These are phyloP conservation scores for Onychorhynchus coronatus DNA, from an alignment of 2,113 vertebrate species.

Conservation along the genomic window DNA sequence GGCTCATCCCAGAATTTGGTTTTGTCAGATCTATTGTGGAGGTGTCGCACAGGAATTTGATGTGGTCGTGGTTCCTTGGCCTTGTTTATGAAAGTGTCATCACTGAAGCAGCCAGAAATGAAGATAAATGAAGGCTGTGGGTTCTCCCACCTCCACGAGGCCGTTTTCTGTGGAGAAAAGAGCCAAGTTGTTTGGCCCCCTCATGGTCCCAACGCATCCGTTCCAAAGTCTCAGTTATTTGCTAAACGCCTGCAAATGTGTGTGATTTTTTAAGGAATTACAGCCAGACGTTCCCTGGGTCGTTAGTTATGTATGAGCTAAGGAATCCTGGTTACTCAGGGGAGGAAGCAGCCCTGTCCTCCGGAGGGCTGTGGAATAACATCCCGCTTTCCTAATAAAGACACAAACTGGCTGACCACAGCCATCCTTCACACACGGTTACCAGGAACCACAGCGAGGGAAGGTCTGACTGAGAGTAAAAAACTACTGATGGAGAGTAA, in stretches of 20 bases:
- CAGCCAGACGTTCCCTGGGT: not conserved
- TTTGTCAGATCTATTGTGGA: not conserved
- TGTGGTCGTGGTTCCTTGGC: not conserved
- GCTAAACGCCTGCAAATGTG: not conserved
- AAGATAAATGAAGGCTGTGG: not conserved
- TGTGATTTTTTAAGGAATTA: not conserved
- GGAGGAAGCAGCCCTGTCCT: conserved; percentile 18
- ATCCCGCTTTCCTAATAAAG: not conserved
- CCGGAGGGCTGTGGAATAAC: not conserved
- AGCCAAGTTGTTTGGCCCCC: not conserved
- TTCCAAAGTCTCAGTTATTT: not conserved
- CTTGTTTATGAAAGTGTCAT: not conserved
- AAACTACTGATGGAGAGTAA: no score
- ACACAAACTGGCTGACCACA: not conserved
- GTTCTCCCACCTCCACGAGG: not conserved
- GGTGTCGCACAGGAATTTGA: not conserved
- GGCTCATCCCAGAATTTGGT: not conserved
- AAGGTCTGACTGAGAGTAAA: not conserved
- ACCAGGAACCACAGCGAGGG: not conserved
- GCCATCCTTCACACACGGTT: not conserved
- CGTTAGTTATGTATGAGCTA: not conserved
- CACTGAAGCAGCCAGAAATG: not conserved
- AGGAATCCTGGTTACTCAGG: not conserved
- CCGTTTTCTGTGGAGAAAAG: not conserved
- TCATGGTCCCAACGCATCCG: fast-evolving